Percentiles rank a stretch among this genome's conserved stretches.
Conservation (phyloP, 2,888 invertebrate species). For the Himalopsyche tibetana region DNA sequence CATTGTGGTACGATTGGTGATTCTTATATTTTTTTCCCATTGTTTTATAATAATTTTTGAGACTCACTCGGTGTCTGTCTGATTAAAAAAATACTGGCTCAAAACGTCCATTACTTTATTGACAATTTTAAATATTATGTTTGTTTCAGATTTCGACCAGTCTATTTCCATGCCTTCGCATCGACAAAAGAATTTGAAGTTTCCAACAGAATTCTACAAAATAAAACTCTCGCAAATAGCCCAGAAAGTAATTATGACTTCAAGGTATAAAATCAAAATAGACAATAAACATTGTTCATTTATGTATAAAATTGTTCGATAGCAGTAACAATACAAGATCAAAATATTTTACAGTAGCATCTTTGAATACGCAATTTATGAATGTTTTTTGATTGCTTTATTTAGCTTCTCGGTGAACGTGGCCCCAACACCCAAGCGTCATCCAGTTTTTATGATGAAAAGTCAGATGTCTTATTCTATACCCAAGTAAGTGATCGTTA, state of each 20-base stretch:
- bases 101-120: background rate
- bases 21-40: too few relatives aligned
- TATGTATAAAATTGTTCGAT: too few relatives aligned
- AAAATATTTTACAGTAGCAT: background rate
- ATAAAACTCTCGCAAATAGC: conserved; percentile 83
- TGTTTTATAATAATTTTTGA: too few relatives aligned
- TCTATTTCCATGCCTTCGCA: conserved; percentile 90
- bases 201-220: conserved; percentile 83
- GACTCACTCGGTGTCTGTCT: too few relatives aligned
- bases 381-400: conserved; percentile 66
- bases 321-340: background rate
- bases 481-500: conserved; percentile 77
- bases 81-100: too few relatives aligned
- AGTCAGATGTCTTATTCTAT: conserved; percentile 84
- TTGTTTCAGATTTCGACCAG: conserved; percentile 78
- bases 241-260: conserved; percentile 83
- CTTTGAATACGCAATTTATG: conserved; percentile 17
- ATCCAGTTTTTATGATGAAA: conserved; percentile 82
- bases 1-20: too few relatives aligned
- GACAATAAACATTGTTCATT: too few relatives aligned
- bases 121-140: too few relatives aligned
- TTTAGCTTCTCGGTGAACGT: conserved; percentile 81
- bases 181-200: conserved; percentile 89
- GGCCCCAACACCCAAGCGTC: conserved; percentile 86
- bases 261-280: conserved; percentile 74